phyloP scores from a whole-genome alignment of 2,888 invertebrate species.

The Seladonia tumulorum region DNA sequence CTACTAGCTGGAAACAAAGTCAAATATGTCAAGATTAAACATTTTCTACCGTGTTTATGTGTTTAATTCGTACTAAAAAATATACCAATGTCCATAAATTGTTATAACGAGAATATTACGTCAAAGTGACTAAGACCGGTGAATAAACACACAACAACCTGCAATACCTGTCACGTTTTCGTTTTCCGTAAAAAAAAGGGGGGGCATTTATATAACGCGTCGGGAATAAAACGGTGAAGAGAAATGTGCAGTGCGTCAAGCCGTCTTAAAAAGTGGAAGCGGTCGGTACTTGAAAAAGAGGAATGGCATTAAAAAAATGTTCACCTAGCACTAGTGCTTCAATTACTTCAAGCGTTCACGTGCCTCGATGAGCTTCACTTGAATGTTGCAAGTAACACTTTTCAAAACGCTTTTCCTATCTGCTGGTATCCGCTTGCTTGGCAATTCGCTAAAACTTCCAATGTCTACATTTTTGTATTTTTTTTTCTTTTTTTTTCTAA shows the following conservation, averaged over 20 bases:
- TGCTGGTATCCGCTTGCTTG: not conserved
- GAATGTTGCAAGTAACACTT: constrained; percentile 26
- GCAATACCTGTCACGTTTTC: not conserved
- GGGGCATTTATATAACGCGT: not conserved
- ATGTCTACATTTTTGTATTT: not conserved
- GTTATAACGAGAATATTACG: too few species aligned
- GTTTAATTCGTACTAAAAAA: too few species aligned
- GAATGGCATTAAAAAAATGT: not conserved
- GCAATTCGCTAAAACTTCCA: not conserved
- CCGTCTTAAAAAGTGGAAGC: constrained; percentile 29
- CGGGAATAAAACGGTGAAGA: not conserved
- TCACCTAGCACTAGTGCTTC: constrained; percentile 20
- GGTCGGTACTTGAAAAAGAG: constrained; percentile 25
- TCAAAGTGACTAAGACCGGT: not conserved
- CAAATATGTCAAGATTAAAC: too few species aligned
- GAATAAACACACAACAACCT: not conserved
- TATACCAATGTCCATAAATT: too few species aligned
- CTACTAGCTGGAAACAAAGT: too few species aligned
- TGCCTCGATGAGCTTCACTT: constrained; percentile 18
- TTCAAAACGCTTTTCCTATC: constrained; percentile 15
- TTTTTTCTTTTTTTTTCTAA: not conserved
- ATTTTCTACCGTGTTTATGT: too few species aligned
- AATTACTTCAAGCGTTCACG: constrained; percentile 22
- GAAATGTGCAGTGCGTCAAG: not conserved
- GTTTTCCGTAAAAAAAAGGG: not conserved